Base-by-base conservation (phyloP, 2,888 invertebrate species). In the Pterostichus madidus region DNA sequence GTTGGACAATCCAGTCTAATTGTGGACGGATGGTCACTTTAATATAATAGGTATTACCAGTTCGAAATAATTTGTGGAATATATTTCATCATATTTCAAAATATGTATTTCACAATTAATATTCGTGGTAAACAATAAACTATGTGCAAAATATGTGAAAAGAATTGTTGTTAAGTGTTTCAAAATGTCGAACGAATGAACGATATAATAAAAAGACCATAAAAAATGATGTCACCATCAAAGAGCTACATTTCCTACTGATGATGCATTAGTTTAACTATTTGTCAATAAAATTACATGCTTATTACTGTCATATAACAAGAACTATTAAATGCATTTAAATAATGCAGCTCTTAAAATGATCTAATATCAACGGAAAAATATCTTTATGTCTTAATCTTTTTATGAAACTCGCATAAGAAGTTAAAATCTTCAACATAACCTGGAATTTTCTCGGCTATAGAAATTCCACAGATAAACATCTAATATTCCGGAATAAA, bases 221-320 rank as follows among this genome's bases (percentile, higher is more conserved):
- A 56, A 56, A 24, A 17, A 56, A 56, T 56, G 56, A 56, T 13
- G 56, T 56, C 56, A 56, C 13, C 56, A 56, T 17, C 56, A 56
- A 56, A 8, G 31, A 56, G 13, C 17, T 17, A 7, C 56, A 17
- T 8, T 13, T 56, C 17, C 10, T 3, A 56, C 13, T 56, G 1
- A 17, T 17, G 17, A 13, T 56, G 13, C 56, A 56, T 56, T 5
- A 17, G 56, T 56, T 24, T 56, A 56, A 17, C 13, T 13, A 13
- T 4, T 56, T 17, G 13, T 15, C 56, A 56, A 56, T 56, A 56
- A 56, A 56, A 56, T 52, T 52, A n/a, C 17, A 56, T 56, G 4
- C 17, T n/a, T 52, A 52, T 52, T 52, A 10, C 17, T 3, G 17
- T 10, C 56, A 17, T 56, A 56, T 56, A 56, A 56, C 11, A 56